phyloP scores from a whole-genome alignment of 2,888 invertebrate genomes.

The Galerucella pusilla region DNA sequence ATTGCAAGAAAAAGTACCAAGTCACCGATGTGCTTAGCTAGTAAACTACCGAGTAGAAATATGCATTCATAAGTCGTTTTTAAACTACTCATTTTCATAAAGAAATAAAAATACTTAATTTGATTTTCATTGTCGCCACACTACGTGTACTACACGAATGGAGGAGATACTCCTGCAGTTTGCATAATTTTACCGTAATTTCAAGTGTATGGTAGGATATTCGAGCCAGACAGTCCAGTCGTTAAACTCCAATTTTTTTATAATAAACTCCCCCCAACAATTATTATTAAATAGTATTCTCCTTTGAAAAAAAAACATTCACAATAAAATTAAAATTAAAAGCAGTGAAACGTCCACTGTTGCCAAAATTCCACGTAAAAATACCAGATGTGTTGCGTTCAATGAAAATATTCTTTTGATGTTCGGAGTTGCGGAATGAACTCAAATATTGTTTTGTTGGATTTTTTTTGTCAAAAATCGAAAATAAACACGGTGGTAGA shows the following conservation, averaged over 20 bases:
- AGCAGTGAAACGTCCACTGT: constrained; percentile 15
- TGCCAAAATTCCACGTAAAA: constrained; percentile 32
- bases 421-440: constrained; percentile 33
- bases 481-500: constrained; percentile 36
- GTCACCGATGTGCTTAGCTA: too few species aligned
- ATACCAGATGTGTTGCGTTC: constrained; percentile 39
- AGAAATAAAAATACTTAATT: too few species aligned
- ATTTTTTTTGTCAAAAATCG: constrained; percentile 38
- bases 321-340: constrained; percentile 6
- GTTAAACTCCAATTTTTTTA: neutral
- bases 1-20: too few species aligned
- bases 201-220: neutral
- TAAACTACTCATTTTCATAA: too few species aligned
- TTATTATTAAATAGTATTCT: neutral
- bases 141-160: neutral
- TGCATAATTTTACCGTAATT: neutral
- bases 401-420: constrained; percentile 39
- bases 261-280: neutral
- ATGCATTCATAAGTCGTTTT: neutral
- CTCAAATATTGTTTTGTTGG: constrained; percentile 38
- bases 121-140: neutral
- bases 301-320: neutral
- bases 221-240: neutral
- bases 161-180: neutral
- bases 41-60: neutral